These are phyloP conservation scores for Eurystomus glaucurus DNA, from an alignment of 2,797 vertebrate genomes.

Conservation along the genomic window DNA sequence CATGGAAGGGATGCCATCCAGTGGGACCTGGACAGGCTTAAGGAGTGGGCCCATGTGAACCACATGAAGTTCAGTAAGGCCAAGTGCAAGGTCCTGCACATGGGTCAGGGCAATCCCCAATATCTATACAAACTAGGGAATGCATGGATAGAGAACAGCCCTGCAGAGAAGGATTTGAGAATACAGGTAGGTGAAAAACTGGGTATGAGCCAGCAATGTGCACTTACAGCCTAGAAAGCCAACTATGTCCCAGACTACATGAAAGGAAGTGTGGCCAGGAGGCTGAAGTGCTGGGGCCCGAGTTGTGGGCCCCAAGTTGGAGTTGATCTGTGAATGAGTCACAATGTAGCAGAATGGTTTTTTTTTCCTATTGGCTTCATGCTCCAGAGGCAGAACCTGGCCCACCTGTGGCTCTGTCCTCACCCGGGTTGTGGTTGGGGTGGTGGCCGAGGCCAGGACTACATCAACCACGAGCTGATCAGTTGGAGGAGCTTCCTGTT, in stretches of 20 bases:
- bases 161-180: not conserved
- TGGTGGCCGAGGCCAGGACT: no score
- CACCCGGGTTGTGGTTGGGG: no score
- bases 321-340: no score
- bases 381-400: no score
- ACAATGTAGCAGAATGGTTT: no score
- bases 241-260: not conserved
- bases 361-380: no score
- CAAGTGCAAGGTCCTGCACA: not conserved
- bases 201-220: not conserved
- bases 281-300: no score
- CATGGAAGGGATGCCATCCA: not conserved
- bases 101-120: not conserved
- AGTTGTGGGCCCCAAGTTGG: no score
- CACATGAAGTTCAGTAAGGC: not conserved
- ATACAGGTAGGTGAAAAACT: not conserved
- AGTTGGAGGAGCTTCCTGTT: no score
- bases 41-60: not conserved
- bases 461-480: no score
- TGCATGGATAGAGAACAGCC: not conserved
- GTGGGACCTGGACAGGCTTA: not conserved
- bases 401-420: no score
- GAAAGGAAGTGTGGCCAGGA: not conserved
- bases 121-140: not conserved
- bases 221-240: not conserved